Base-by-base conservation (phyloP, 1,140 invertebrate genomes). In the Chymomyza costata region DNA sequence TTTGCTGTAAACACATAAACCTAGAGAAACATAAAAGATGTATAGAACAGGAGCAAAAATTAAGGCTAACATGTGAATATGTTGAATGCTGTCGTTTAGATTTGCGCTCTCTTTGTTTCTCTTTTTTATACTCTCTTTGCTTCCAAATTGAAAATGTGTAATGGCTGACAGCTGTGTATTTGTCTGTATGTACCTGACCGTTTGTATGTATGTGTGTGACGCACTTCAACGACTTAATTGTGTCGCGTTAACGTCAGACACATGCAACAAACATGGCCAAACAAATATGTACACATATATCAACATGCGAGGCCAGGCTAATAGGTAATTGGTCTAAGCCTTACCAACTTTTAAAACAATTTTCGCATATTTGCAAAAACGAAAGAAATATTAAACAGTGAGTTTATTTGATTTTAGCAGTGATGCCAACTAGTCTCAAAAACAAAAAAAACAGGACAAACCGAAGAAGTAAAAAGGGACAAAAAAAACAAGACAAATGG, bases 211-310 rank as follows among this genome's bases (percentile, higher is more conserved):
- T 28, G 7, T 18, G 38, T 19, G 19, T 44, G 66, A 65, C 66
- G 71, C 71, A 78, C 71, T 76, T 76, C 71, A 78, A 66, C 71
- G 71, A 76, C 71, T 76, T 76, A 76, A 76, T 76, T 76, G 71
- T 76, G 71, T 78, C 71, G 71, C 74, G 71, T 76, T 78, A 76
- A 76, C 71, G 71, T 76, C 71, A 76, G 78, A 76, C 71, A 76
- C 71, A 76, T 76, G 71, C 71, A 76, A 76, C 71, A 76, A 76
- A 76, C 71, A 78, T 76, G 62, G 62, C 66, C 71, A 78, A 76
- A 76, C 71, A 76, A 78, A 78, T 78, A 63, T 64, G 44, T 63
- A n/a, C n/a, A n/a, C n/a, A n/a, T n/a, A n/a, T n/a, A n/a, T n/a
- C n/a, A n/a, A n/a, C n/a, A n/a, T n/a, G n/a, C n/a, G n/a, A n/a